Evolutionary conservation across 2,888 invertebrate species (phyloP).

Genomic region (Cryptus viduatorius): DNA sequence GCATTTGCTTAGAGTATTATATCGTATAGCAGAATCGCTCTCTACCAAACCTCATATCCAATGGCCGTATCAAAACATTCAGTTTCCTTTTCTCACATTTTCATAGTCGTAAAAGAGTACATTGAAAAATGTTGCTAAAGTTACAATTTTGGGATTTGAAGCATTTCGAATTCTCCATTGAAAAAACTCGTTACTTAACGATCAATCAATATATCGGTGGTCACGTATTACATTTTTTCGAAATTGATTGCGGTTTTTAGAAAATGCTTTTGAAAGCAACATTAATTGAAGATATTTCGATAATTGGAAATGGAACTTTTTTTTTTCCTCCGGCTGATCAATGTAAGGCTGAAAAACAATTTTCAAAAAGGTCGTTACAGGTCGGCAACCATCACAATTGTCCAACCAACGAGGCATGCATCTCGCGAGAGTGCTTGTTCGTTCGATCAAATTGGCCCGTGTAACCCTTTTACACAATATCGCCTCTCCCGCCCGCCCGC

Average conservation of each 20-base stretch:
- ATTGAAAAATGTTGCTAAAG: too few relatives aligned
- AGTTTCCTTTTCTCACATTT: too few relatives aligned
- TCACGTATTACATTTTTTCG: too few relatives aligned
- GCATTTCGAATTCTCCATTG: too few relatives aligned
- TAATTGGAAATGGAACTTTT: neutral
- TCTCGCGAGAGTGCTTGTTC: conserved; percentile 4
- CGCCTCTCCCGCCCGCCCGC: neutral
- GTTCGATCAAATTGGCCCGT: neutral
- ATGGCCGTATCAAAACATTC: neutral
- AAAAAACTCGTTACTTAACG: too few relatives aligned
- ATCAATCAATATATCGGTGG: too few relatives aligned
- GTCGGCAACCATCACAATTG: conserved; percentile 15
- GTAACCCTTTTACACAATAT: conserved; percentile 29
- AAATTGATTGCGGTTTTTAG: too few relatives aligned
- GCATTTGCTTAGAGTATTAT: neutral
- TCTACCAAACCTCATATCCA: neutral
- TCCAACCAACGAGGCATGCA: conserved; percentile 8
- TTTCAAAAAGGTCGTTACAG: neutral
- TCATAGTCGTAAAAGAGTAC: too few relatives aligned
- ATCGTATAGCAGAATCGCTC: neutral
- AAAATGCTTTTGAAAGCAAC: neutral
- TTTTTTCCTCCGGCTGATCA: neutral
- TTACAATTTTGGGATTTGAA: too few relatives aligned
- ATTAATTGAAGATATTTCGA: neutral
- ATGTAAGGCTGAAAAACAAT: neutral